Evolutionary conservation across 2,888 invertebrate species (phyloP).

Genomic region (Axea sp.): DNA sequence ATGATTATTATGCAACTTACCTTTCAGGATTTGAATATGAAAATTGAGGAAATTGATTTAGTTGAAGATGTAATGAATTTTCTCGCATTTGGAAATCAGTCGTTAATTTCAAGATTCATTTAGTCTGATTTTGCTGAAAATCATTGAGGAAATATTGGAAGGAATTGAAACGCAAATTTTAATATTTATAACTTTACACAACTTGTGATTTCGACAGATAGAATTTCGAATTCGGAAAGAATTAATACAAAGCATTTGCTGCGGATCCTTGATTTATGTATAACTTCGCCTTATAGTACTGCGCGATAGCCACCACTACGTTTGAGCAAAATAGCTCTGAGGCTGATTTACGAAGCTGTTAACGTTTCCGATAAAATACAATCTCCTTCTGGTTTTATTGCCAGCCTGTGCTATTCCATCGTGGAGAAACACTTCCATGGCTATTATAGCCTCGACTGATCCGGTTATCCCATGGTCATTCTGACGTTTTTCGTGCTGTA

Average conservation of each 20-base stretch:
- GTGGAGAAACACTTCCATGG: constrained; percentile 58
- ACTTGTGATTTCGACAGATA: neutral
- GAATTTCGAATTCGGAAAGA: constrained; percentile 21
- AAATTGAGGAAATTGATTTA: constrained; percentile 55
- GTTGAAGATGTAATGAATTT: constrained; percentile 56
- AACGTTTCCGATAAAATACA: constrained; percentile 77
- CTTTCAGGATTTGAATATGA: constrained; percentile 26
- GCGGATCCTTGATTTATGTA: constrained; percentile 43
- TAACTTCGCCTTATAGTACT: constrained; percentile 68
- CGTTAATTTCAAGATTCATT: constrained; percentile 45
- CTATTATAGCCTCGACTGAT: constrained; percentile 54
- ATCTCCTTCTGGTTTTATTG: constrained; percentile 72
- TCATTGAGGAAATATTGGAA: constrained; percentile 1
- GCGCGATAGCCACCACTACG: constrained; percentile 65
- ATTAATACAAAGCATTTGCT: constrained; percentile 42
- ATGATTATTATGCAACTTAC: constrained; percentile 39
- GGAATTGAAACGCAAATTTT: constrained; percentile 9
- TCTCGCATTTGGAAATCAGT: constrained; percentile 44
- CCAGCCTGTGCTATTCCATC: constrained; percentile 60
- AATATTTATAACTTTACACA: constrained; percentile 2
- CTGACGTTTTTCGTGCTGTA: constrained; percentile 42
- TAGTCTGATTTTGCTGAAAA: constrained; percentile 15
- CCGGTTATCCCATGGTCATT: constrained; percentile 52
- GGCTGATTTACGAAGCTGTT: constrained; percentile 66
- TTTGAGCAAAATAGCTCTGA: constrained; percentile 67